A percentile compares a stretch with the other conserved stretches of the same genome.
Conservation (phyloP, 2,113 vertebrate species). For the Microtus richardsoni region DNA sequence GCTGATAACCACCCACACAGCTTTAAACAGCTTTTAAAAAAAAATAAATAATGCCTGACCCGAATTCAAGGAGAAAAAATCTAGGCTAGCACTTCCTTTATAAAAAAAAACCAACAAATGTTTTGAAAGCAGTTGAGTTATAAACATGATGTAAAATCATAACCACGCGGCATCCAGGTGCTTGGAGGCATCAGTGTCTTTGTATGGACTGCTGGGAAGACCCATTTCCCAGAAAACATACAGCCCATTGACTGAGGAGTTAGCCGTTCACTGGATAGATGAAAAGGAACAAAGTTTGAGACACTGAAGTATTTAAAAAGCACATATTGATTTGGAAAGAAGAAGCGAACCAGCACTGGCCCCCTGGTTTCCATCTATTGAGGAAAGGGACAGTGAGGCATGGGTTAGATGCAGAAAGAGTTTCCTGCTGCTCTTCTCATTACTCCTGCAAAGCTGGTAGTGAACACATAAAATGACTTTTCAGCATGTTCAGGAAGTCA, state of each 20-base stretch:
- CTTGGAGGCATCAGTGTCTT: not conserved
- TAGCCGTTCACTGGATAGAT: not conserved
- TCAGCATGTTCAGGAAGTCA: not conserved
- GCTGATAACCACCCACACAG: not conserved
- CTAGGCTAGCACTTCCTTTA: constrained; percentile 8
- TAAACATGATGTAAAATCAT: not conserved
- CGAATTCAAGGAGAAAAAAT: not conserved
- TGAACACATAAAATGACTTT: constrained; percentile 2
- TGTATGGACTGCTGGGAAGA: not conserved
- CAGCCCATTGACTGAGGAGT: not conserved
- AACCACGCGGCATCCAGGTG: not conserved
- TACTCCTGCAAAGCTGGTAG: constrained; percentile 34
- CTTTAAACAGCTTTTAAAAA: not conserved
- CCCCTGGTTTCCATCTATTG: not conserved
- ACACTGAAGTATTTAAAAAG: constrained; percentile 13
- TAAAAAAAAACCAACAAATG: not conserved
- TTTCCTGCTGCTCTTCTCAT: constrained; percentile 7
- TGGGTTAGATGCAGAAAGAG: not conserved
- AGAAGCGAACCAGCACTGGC: not conserved
- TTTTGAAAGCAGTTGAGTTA: constrained; percentile 7
- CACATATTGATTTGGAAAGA: constrained; percentile 26
- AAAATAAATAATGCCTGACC: not conserved
- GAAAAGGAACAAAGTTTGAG: not conserved
- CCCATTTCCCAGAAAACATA: constrained; percentile 21
- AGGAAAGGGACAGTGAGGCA: not conserved